Conservation (phyloP, 2,113 vertebrate species). For the Gallinago paraguaiae region DNA sequence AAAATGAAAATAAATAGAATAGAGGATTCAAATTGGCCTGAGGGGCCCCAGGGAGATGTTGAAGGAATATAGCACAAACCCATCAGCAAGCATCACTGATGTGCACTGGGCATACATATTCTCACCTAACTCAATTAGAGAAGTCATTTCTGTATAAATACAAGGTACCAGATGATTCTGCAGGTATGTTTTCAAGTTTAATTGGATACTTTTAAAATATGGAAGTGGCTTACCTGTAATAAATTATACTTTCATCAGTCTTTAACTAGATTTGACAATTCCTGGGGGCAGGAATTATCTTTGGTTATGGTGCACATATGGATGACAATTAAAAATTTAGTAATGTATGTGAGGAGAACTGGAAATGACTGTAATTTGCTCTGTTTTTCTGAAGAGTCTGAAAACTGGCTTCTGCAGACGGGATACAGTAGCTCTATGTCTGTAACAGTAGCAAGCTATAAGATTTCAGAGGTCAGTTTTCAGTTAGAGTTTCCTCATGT, state of each 20-base stretch:
- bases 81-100: not conserved
- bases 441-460: not conserved
- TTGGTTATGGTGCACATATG: not conserved
- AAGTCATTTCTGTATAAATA: not conserved
- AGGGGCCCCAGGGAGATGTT: not conserved
- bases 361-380: not conserved
- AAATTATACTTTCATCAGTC: not conserved
- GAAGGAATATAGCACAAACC: not conserved
- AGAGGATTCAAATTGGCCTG: not conserved
- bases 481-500: not conserved
- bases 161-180: not conserved
- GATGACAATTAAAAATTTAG: not conserved
- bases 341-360: not conserved
- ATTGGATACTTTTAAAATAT: not conserved
- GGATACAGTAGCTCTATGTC: accelerated
- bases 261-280: not conserved
- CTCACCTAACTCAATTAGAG: not conserved
- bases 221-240: not conserved
- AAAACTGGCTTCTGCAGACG: not conserved
- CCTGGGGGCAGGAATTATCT: not conserved
- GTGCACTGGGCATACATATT: not conserved
- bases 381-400: not conserved
- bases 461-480: not conserved
- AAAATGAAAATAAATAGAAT: not conserved
- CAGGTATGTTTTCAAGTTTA: not conserved